Evolutionary conservation across 2,113 vertebrate species (phyloP).

Genomic region (Loxodonta africana): DNA sequence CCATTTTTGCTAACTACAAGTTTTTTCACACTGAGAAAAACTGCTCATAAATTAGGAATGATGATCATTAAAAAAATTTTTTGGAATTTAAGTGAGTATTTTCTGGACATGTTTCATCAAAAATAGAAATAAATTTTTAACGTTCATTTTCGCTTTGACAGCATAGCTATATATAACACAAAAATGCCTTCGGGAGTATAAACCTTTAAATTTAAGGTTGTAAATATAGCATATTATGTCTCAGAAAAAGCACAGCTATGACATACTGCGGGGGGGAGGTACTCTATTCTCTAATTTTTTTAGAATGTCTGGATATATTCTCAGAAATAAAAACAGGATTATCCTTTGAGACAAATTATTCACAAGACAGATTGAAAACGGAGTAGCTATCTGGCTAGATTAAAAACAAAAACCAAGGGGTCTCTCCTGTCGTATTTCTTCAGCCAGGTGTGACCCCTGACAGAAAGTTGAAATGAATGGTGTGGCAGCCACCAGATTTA

Average conservation of each 20-base stretch:
- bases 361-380: not conserved
- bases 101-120: not conserved
- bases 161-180: not conserved
- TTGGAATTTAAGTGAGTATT: constrained; percentile 1
- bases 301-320: not conserved
- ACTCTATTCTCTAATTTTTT: not conserved
- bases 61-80: not conserved
- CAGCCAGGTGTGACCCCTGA: not conserved
- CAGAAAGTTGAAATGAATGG: not conserved
- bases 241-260: not conserved
- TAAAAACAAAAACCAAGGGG: not conserved
- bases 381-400: not conserved
- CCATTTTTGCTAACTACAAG: not conserved
- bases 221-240: not conserved
- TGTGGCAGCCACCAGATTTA: not conserved
- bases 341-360: not conserved
- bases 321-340: not conserved
- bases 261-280: not conserved
- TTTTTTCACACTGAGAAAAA: not conserved
- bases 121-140: constrained; percentile 11
- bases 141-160: constrained; percentile 22
- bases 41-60: not conserved
- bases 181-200: not conserved
- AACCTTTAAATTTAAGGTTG: not conserved
- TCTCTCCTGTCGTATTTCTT: not conserved